Evolutionary conservation across 2,888 invertebrate species (phyloP), one percentile per base, ranked within the genome.

Genomic region (Plagodis pulveraria): DNA sequence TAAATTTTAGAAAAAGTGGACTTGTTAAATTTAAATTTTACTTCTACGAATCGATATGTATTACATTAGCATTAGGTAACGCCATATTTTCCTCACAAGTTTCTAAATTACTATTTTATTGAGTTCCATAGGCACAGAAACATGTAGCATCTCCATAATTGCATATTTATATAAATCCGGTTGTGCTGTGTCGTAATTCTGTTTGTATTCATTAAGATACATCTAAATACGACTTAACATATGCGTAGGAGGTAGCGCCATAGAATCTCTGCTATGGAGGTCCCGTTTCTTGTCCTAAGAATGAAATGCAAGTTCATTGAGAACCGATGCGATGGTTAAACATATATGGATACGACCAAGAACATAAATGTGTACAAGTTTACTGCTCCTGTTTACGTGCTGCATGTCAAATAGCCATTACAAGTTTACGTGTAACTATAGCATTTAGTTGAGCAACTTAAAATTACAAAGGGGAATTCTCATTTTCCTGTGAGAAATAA

Each of bases 121-220:
- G 50, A 49, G 49, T 56, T 50, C 48, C 56, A 61, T 50, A 58
- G 53, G 44, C 58, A 22, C 35, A 50, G 48, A 62, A 68, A 61
- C 58, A 50, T 65, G 58, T 64, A 61, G 48, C 52, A 65, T 68
- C 63, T 60, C 61, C 72, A 72, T 70, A 66, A 63, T 64, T 70
- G 71, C 73, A 73, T 75, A 78, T 81, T 80, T 80, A 76, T 77
- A 74, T 73, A 69, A 66, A 72, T 77, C 80, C 74, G 74, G 74
- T 73, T 75, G 53, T 56, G 50, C 52, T 48, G 62, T 78, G 72
- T 74, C 54, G 80, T 74, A 80, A 77, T 73, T 71, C 72, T 70
- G 70, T 76, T 77, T 73, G 72, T 69, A 73, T 76, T 75, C 73
- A 70, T 70, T 63, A 67, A 22, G 66, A 67, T 46, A 62, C 59